Percentiles rank a stretch among this genome's conserved stretches.
phyloP scores from a whole-genome alignment of 2,113 vertebrate genomes.

The Sinocyclocheilus grahami region DNA sequence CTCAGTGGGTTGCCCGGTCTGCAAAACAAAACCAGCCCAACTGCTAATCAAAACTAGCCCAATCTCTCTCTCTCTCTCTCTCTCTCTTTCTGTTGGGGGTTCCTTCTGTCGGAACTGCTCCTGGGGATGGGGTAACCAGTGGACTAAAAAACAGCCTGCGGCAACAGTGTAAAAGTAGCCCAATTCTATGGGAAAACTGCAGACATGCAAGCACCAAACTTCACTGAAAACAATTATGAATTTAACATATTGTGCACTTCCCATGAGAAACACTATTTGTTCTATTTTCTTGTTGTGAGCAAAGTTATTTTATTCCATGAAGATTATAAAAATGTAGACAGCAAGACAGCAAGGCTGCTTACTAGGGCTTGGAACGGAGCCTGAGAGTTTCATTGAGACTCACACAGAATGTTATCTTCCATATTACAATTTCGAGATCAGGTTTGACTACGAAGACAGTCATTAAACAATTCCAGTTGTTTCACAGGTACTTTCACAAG shows the following conservation, averaged over 20 bases:
- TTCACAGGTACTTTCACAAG: background rate
- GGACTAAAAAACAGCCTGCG: too few species aligned
- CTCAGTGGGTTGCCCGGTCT: too few species aligned
- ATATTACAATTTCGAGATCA: background rate
- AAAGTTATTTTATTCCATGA: background rate
- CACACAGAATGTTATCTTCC: background rate
- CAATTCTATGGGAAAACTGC: too few species aligned
- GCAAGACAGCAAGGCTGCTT: background rate
- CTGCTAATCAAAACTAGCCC: too few species aligned
- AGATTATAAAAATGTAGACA: background rate
- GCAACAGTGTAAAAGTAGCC: too few species aligned
- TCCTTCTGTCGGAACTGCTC: too few species aligned
- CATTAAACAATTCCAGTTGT: background rate
- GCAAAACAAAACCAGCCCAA: too few species aligned
- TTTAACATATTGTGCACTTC: background rate
- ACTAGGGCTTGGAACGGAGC: background rate
- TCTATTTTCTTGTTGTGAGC: background rate
- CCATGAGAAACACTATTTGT: background rate
- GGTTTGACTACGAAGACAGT: background rate
- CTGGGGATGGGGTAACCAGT: too few species aligned
- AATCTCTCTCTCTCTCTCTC: too few species aligned
- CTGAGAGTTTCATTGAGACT: background rate
- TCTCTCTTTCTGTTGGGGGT: too few species aligned
- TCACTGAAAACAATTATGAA: background rate
- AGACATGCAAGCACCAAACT: background rate